A percentile compares a stretch with the other conserved stretches of the same genome.
phyloP scores from a whole-genome alignment of 2,888 invertebrate genomes.

The Aphodius sticticus region DNA sequence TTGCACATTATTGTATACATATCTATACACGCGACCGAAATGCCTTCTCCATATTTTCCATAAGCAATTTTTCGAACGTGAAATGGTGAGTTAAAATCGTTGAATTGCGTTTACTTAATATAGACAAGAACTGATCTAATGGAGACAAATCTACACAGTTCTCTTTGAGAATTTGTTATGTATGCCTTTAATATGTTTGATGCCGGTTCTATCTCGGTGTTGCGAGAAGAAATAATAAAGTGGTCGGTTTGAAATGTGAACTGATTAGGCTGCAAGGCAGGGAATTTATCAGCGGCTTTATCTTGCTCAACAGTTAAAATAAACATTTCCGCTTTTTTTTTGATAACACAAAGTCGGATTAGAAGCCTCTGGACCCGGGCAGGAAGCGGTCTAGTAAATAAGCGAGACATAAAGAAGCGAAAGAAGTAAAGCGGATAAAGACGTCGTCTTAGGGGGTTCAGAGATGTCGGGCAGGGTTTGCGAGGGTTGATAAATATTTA shows the following conservation, averaged over 20 bases:
- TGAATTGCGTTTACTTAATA: too few relatives aligned
- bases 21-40: too few relatives aligned
- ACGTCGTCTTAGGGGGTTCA: constrained; percentile 6
- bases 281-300: constrained; percentile 21
- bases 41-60: too few relatives aligned
- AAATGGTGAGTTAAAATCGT: too few relatives aligned
- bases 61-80: too few relatives aligned
- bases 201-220: too few relatives aligned
- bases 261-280: background rate
- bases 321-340: constrained; percentile 26
- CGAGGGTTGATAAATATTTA: constrained; percentile 22
- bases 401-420: constrained; percentile 13
- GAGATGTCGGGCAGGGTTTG: background rate
- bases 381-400: constrained; percentile 18
- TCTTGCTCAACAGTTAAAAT: constrained; percentile 18
- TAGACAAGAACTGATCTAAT: too few relatives aligned
- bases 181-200: background rate
- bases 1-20: too few relatives aligned
- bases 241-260: background rate
- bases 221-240: background rate
- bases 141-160: too few relatives aligned
- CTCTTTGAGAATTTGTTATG: too few relatives aligned
- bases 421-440: constrained; percentile 17
- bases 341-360: constrained; percentile 21
- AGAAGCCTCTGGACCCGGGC: constrained; percentile 5